A percentile compares a stretch with the other conserved stretches of the same genome.
These are phyloP conservation scores for Eumerus sabulonum DNA, from an alignment of 2,888 invertebrate genomes.

Conservation along the genomic window DNA sequence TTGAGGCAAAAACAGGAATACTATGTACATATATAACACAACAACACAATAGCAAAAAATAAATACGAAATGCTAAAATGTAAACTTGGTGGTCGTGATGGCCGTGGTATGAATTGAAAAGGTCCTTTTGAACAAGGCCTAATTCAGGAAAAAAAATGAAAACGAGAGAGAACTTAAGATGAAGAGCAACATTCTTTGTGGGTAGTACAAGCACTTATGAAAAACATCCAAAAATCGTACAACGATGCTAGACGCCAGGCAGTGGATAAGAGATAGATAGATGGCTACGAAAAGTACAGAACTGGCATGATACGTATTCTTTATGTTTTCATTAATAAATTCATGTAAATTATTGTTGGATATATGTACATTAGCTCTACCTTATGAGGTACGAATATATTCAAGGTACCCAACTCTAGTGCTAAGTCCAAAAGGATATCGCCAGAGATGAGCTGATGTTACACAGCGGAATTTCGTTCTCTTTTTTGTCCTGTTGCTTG, in stretches of 20 bases:
- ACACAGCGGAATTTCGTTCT: slow-evolving; percentile 10
- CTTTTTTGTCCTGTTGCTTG: slow-evolving; percentile 1
- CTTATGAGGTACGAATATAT: slow-evolving; percentile 42
- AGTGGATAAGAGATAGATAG: no score
- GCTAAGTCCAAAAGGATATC: not conserved
- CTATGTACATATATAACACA: not conserved
- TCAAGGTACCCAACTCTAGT: slow-evolving; percentile 12
- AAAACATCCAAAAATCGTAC: not conserved
- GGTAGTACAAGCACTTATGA: not conserved
- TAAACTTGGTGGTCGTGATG: slow-evolving; percentile 13
- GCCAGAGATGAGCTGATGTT: slow-evolving; percentile 24
- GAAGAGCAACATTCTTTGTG: no score
- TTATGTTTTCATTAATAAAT: slow-evolving; percentile 59
- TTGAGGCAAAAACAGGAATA: not conserved
- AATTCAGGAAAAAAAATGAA: no score
- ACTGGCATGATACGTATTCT: slow-evolving; percentile 28
- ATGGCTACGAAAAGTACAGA: not conserved
- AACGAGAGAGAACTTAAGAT: no score
- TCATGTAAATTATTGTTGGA: slow-evolving; percentile 58
- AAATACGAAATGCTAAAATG: slow-evolving; percentile 6
- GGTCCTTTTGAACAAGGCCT: no score
- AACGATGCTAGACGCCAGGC: not conserved
- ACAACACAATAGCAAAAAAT: slow-evolving; percentile 7
- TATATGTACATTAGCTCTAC: slow-evolving; percentile 40
- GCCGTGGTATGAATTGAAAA: not conserved